Evolutionary conservation across 2,797 vertebrate genomes (phyloP).

Genomic region (Champsocephalus gunnari): DNA sequence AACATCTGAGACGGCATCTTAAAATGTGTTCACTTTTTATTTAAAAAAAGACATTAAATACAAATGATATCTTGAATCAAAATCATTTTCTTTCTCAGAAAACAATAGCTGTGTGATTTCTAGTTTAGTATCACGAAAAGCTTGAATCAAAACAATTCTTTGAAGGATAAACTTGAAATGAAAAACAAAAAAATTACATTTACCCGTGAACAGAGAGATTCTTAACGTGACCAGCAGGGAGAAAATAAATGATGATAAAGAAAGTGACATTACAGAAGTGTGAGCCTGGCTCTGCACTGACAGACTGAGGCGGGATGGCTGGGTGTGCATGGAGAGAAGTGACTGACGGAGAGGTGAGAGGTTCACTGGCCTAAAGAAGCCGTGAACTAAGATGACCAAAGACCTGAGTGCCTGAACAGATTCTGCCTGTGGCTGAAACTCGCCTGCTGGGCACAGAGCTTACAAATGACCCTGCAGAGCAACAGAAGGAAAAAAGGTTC

Average conservation of each 20-base stretch:
- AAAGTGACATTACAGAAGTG: conserved; percentile 71
- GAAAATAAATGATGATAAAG: conserved; percentile 21
- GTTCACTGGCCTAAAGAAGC: conserved; percentile 50
- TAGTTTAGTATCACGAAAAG: conserved; percentile 83
- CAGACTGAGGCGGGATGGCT: conserved; percentile 73
- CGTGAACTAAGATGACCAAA: conserved; percentile 51
- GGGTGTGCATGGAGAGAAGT: conserved; percentile 70
- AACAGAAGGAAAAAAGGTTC: conserved; percentile 62
- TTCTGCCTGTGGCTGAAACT: conserved; percentile 37
- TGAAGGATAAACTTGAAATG: conserved; percentile 70
- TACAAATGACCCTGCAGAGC: conserved; percentile 57
- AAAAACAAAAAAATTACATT: conserved; percentile 75
- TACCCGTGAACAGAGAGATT: conserved; percentile 87
- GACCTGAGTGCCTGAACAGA: conserved; percentile 66
- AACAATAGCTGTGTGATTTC: conserved; percentile 81
- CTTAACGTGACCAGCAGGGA: conserved; percentile 68
- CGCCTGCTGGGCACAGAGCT: conserved; percentile 50
- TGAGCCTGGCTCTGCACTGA: conserved; percentile 74
- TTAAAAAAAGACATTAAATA: conserved; percentile 90
- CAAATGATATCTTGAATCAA: conserved; percentile 85
- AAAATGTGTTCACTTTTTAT: conserved; percentile 87
- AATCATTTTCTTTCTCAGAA: conserved; percentile 80
- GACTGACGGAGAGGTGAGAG: conserved; percentile 55
- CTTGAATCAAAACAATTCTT: conserved; percentile 70
- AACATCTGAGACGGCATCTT: conserved; percentile 60